phyloP scores from a whole-genome alignment of 1,140 invertebrate genomes.

The Bombyx mori region DNA sequence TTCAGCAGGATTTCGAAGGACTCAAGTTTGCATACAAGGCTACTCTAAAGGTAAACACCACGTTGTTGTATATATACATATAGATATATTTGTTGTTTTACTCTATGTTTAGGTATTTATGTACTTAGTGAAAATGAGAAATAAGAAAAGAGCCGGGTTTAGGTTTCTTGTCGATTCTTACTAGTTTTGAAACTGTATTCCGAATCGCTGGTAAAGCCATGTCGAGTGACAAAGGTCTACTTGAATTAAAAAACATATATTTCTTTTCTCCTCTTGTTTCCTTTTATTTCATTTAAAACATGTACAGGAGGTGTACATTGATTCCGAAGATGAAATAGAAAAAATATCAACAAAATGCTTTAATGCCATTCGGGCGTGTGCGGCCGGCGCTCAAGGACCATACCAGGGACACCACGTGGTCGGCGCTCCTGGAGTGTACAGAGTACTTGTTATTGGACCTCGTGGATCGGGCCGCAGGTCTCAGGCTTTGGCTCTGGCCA shows the following conservation, averaged over 20 bases:
- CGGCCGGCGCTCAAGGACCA: conserved; percentile 36
- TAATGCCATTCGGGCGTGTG: conserved; percentile 39
- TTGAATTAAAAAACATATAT: no score
- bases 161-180: no score
- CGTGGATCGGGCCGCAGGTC: conserved; percentile 62
- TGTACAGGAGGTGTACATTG: conserved; percentile 41
- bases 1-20: conserved; percentile 53
- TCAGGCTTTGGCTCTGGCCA: conserved; percentile 50
- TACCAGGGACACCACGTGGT: conserved; percentile 32
- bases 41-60: conserved; percentile 36
- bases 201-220: no score
- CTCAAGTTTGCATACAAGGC: conserved; percentile 49
- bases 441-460: conserved; percentile 67
- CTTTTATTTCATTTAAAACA: no score
- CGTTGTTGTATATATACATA: no score
- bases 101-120: no score
- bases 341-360: conserved; percentile 37
- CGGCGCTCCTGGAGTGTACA: conserved; percentile 51
- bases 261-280: no score
- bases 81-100: no score
- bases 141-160: no score
- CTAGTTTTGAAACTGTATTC: no score
- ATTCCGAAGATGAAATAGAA: conserved; percentile 27
- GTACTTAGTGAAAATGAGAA: no score
- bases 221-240: no score